Evolutionary conservation across 2,888 invertebrate species (phyloP), one percentile per base, ranked within the genome.

Genomic region (Ochropleura leucogaster): DNA sequence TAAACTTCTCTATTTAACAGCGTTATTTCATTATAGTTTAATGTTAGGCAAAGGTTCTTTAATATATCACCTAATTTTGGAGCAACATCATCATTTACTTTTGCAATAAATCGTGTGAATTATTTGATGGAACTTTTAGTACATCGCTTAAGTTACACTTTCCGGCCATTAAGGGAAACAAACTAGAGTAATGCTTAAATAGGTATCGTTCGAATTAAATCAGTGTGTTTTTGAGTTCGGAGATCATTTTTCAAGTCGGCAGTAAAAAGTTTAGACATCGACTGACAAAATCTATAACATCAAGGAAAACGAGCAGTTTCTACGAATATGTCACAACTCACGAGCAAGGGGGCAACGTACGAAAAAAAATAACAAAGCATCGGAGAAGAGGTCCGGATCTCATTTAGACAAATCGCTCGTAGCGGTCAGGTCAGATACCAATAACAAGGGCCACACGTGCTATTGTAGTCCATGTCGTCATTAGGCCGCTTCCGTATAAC

Each of bases 391-490:
- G 93, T 91, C 95, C 96, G 96, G 96, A 95, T 95, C 95, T 96
- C 95, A 95, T 96, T 96, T 96, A 95, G 95, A 96, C 96, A 96
- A 96, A 96, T 96, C 95, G 95, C 93, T 95, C 92, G 95, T 95
- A 95, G 95, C 95, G 96, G 96, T 96, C 95, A 95, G 94, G 95
- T 95, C 95, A 94, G 95, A 95, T 95, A 95, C 95, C 96, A 96
- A 96, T 96, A 96, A 96, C 94, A 96, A 96, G 95, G 92, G 78
- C 88, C 93, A 93, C 93, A 93, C 93, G 93, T 95, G 95, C 95
- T 95, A 96, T 96, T 96, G 96, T 96, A 93, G 91, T 94, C 93
- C 90, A 90, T 90, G 93, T 93, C 94, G 93, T 96, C 96, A 95
- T 96, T 96, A 96, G 95, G 93, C 91, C 93, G 94, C 93, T 95